phyloP scores from a whole-genome alignment of 2,113 vertebrate species.

The Rhipidura dahli region DNA sequence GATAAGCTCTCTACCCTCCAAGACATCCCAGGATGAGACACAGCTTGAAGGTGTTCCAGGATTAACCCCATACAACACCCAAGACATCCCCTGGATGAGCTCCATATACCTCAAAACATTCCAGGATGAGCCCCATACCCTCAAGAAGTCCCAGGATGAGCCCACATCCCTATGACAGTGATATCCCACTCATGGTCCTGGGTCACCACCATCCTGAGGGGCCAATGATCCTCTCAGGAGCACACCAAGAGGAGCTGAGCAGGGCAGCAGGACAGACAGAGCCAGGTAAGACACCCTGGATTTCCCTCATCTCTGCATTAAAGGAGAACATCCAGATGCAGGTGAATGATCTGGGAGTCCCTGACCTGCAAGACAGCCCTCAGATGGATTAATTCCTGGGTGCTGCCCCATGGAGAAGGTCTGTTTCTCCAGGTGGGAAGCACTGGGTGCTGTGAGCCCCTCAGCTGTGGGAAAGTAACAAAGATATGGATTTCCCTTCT shows the following conservation, averaged over 20 bases:
- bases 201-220: neutral
- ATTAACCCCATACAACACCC: neutral
- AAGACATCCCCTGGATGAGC: neutral
- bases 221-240: rapidly evolving
- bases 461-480: rapidly evolving
- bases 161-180: rapidly evolving
- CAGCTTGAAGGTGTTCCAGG: neutral
- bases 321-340: neutral
- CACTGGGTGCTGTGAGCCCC: too few species aligned
- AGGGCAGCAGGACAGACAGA: neutral
- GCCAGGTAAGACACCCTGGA: neutral
- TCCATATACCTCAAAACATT: neutral
- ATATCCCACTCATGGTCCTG: rapidly evolving
- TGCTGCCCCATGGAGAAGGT: neutral
- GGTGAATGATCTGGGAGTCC: neutral
- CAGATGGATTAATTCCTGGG: neutral
- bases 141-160: neutral
- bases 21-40: neutral
- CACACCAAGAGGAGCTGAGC: neutral
- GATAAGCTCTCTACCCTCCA: neutral
- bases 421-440: neutral
- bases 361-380: neutral
- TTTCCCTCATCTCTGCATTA: neutral
- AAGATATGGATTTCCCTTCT: neutral
- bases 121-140: neutral